Conservation (phyloP, 2,797 vertebrate genomes). For the Hippocampus kuda region DNA sequence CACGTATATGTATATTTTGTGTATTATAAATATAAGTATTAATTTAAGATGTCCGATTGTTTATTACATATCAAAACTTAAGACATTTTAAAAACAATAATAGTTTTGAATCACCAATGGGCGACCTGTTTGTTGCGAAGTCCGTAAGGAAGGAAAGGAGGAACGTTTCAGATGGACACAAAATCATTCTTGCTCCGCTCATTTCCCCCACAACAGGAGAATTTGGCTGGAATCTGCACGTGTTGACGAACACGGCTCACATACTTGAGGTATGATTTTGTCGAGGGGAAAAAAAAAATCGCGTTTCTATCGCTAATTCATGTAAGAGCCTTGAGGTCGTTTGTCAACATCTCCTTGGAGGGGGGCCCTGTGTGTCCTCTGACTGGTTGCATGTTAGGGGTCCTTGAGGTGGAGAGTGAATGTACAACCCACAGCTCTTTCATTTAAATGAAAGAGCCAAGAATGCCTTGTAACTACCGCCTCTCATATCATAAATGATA, state of each 20-base stretch:
- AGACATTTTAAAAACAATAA: background rate
- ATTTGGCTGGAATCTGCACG: background rate
- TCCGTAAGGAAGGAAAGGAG: constrained; percentile 29
- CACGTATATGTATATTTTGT: background rate
- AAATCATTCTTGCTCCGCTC: constrained; percentile 31
- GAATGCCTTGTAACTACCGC: background rate
- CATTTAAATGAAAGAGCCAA: background rate
- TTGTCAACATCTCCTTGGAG: constrained; percentile 69
- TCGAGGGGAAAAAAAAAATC: background rate
- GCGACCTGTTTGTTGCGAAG: constrained; percentile 43
- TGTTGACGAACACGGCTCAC: background rate
- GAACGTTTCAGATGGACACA: constrained; percentile 39
- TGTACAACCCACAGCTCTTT: constrained; percentile 3
- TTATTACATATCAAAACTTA: no score
- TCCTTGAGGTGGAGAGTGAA: constrained; percentile 56
- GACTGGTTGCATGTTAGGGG: constrained; percentile 43
- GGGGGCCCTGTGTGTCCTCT: constrained; percentile 42
- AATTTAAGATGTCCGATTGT: background rate
- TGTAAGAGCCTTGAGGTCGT: constrained; percentile 54
- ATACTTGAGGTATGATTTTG: constrained; percentile 29
- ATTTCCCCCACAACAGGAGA: background rate
- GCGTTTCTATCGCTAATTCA: background rate
- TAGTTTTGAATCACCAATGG: constrained; percentile 25
- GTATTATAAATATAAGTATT: background rate
- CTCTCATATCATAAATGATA: background rate